Evolutionary conservation across 2,888 invertebrate species (phyloP), one percentile per base, ranked within the genome.

Genomic region (Epirrhoe tristata): DNA sequence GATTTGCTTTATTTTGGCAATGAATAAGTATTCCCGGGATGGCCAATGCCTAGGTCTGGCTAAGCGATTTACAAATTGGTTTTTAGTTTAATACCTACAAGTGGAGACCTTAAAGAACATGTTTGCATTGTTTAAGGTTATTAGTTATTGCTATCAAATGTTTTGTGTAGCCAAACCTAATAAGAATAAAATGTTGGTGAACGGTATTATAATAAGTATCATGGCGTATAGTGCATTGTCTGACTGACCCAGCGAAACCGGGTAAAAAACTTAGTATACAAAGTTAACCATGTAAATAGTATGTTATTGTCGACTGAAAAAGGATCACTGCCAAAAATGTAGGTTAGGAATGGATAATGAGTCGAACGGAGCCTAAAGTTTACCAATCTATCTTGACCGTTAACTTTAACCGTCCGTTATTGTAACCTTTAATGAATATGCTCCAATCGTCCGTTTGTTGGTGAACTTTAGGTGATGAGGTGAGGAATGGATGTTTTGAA

Each of bases 281-380:
- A 43, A 12, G 39, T 43, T 12, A 43, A 43, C 39, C 39, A 48
- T 59, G 24, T 24, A 24, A 8, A 39, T 51, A 24, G 36, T 39
- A 39, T 52, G 24, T 52, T n/a, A 31, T 32, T 14, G 17, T 46
- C 10, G 58, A 53, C 58, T 63, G 58, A 53, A 52, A 32, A 10
- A 58, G 14, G 17, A 58, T 46, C 31, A 62, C 63, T 63, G 63
- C 58, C 63, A 63, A 63, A 63, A 58, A 53, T 46, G 6, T 58
- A 58, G 48, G 17, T 36, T 63, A 58, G 36, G 56, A 57, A 32
- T 6, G 57, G 57, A 53, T 57, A n/a, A 2, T 12, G 51, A 61
- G 46, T 52, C 32, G n/a, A 43, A 48, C 43, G 43, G 43, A 43
- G 12, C 12, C 32, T 43, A 31, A 58, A 59, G 39, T 7, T 52